These are phyloP conservation scores for Egretta garzetta DNA, from an alignment of 2,113 vertebrate genomes.

Conservation along the genomic window DNA sequence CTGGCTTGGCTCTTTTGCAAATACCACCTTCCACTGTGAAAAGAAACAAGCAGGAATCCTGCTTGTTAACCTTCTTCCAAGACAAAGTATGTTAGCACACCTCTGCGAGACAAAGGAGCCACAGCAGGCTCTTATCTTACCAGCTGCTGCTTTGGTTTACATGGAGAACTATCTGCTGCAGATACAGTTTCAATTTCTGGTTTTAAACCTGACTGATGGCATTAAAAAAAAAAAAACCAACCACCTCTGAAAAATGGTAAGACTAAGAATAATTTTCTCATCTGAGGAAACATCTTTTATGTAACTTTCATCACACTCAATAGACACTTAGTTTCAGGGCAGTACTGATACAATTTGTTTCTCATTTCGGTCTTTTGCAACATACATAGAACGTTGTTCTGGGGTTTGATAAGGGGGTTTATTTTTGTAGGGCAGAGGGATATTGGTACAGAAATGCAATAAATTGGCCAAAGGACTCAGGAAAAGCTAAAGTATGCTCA, in stretches of 20 bases:
- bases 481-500: not conserved
- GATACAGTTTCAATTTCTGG: not conserved
- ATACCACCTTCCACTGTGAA: not conserved
- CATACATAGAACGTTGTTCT: not conserved
- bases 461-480: not conserved
- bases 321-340: not conserved
- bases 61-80: not conserved
- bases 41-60: not conserved
- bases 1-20: not conserved
- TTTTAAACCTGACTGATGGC: not conserved
- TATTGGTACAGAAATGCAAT: not conserved
- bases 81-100: not conserved
- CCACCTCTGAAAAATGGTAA: not conserved
- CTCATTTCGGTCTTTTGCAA: not conserved
- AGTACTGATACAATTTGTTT: not conserved
- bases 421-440: not conserved
- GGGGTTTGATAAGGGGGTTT: not conserved
- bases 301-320: not conserved
- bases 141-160: not conserved
- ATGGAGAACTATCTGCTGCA: not conserved
- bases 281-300: not conserved
- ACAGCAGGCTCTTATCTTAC: not conserved
- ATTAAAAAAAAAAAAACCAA: not conserved
- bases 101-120: not conserved
- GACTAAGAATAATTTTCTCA: not conserved